Evolutionary conservation across 2,113 vertebrate species (phyloP), one percentile per base, ranked within the genome.

Genomic region (Prionailurus viverrinus): DNA sequence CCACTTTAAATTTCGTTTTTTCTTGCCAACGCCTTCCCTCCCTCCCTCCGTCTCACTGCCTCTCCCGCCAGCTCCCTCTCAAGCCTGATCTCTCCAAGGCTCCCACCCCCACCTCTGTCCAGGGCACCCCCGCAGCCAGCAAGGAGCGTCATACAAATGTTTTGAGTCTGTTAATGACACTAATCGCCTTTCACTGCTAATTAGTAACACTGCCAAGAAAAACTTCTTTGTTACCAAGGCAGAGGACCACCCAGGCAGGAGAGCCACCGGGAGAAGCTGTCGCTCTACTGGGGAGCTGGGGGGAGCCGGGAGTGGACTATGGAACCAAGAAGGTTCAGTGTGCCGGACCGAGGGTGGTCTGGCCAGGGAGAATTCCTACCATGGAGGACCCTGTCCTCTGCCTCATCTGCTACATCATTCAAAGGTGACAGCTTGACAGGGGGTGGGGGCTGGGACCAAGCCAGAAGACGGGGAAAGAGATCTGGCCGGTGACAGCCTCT

Each of bases 1-100:
- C 97, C 83, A 83, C 98, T 98, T 98, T 98, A 97, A 95, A 91
- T 98, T 97, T 94, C 48, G 1, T 61, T 98, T 97, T 97, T 96
- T 98, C 96, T 97, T 86, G 27, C 94, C 87, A 8, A 3, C 51
- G 36, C 13, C 29, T 36, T 65, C 82, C 81, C 61, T 14, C 51
- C 61, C 45, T 5, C 39, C 29, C 53, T 16, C 65, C 3, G 23
- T 83, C 51, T 94, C 33, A 1, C 61, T 21, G 94, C 82, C 78
- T 86, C 95, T 96, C 88, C 91, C 11, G 25, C 45, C 78, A 58
- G 95, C 93, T 98, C 76, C 39, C 41, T 96, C 74, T 82, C 85
- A 51, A 65, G 83, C 65, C 82, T 7, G 53, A 65, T 68, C 6
- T 73, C 45, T 19, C 79, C 45, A 11, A 63, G 48, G 8, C 71